These are phyloP conservation scores for Argopecten irradians DNA, from an alignment of 1,140 invertebrate species.

Conservation along the genomic window DNA sequence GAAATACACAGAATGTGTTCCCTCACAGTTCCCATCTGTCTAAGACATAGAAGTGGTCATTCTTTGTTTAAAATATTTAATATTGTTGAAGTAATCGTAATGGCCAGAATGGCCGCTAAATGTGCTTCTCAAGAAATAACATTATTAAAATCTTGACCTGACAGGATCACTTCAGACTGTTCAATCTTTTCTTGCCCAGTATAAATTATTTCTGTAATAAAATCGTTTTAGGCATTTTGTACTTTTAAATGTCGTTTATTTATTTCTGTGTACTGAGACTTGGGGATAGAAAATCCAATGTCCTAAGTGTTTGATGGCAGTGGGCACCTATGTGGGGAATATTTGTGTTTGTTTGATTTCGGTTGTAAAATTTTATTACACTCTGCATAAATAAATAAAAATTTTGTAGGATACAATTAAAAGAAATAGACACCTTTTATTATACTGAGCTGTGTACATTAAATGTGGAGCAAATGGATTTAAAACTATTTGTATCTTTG, in stretches of 20 bases:
- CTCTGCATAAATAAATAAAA: constrained; percentile 17
- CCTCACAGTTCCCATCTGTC: no score
- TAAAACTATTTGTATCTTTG: constrained; percentile 19
- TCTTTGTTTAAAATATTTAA: no score
- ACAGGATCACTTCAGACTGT: no score
- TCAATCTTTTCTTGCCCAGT: neutral
- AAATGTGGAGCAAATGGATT: neutral
- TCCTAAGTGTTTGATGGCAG: neutral
- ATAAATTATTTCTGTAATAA: neutral
- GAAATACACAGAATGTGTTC: no score
- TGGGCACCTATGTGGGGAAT: constrained; percentile 3
- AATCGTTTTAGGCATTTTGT: neutral
- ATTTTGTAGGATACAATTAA: constrained; percentile 14
- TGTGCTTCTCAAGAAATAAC: no score
- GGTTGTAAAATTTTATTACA: constrained; percentile 11
- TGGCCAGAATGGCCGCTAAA: no score
- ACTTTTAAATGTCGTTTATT: neutral
- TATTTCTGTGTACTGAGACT: neutral
- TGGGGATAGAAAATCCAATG: neutral
- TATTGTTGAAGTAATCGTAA: no score
- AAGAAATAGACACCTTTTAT: constrained; percentile 7
- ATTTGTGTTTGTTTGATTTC: constrained; percentile 12
- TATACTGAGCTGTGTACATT: neutral
- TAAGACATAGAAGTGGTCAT: no score
- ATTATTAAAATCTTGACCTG: no score